These are phyloP conservation scores for Drosophila multiciliata DNA, from an alignment of 2,888 invertebrate species.

Conservation along the genomic window DNA sequence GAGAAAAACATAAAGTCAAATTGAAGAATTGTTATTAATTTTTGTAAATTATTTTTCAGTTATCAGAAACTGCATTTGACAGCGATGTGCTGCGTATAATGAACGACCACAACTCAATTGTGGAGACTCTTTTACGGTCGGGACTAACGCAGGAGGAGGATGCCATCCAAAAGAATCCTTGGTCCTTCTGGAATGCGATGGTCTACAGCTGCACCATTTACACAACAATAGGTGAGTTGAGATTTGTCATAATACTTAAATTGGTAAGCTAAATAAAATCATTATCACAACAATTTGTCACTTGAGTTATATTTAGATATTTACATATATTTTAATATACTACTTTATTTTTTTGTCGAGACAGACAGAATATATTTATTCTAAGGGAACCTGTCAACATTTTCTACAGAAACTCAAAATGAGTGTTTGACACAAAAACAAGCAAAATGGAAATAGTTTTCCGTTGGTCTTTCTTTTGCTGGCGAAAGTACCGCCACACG, in stretches of 20 bases:
- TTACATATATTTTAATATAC: slow-evolving; percentile 6
- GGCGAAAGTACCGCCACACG: slow-evolving; percentile 37
- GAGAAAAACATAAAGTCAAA: not conserved
- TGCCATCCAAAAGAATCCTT: slow-evolving; percentile 86
- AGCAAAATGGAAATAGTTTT: slow-evolving; percentile 70
- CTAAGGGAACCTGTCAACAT: slow-evolving; percentile 53
- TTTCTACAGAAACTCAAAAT: slow-evolving; percentile 55
- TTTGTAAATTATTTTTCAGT: slow-evolving; percentile 32
- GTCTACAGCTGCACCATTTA: slow-evolving; percentile 95
- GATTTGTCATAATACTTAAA: not conserved
- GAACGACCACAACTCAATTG: slow-evolving; percentile 87
- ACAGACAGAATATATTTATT: slow-evolving; percentile 23
- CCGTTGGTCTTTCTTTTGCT: slow-evolving; percentile 36
- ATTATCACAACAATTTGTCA: slow-evolving; percentile 24
- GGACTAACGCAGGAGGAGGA: slow-evolving; percentile 59
- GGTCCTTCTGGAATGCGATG: slow-evolving; percentile 94
- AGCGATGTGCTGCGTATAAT: slow-evolving; percentile 85
- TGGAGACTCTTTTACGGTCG: slow-evolving; percentile 68
- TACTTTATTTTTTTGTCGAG: slow-evolving; percentile 32
- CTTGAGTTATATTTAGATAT: slow-evolving; percentile 12
- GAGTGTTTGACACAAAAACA: slow-evolving; percentile 67
- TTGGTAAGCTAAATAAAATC: slow-evolving; percentile 22
- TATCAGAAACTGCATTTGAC: slow-evolving; percentile 84
- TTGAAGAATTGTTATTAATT: not conserved
- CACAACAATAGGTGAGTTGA: slow-evolving; percentile 92